Conservation (phyloP, 2,113 vertebrate genomes). For the Cynoglossus semilaevis region DNA sequence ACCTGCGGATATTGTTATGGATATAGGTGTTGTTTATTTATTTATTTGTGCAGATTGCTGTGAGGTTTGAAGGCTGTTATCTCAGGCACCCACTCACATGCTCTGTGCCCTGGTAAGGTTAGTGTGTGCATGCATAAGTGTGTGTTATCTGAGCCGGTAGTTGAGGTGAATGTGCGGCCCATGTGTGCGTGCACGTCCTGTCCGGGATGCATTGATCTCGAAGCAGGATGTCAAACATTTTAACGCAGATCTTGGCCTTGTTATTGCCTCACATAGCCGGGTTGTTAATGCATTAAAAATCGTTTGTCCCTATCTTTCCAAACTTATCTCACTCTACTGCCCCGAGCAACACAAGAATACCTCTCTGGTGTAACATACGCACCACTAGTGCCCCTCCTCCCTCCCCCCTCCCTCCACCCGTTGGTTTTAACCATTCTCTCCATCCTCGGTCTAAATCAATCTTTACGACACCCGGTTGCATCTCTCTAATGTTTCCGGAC, state of each 20-base stretch:
- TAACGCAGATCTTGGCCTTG: slow-evolving; percentile 73
- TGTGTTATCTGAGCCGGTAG: slow-evolving; percentile 62
- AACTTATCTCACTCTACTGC: slow-evolving; percentile 75
- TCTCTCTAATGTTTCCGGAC: slow-evolving; percentile 86
- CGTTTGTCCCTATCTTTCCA: slow-evolving; percentile 75
- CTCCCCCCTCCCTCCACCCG: slow-evolving; percentile 53
- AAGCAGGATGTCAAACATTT: slow-evolving; percentile 84
- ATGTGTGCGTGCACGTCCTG: slow-evolving; percentile 55
- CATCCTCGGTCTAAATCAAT: slow-evolving; percentile 81
- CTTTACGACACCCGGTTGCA: slow-evolving; percentile 83
- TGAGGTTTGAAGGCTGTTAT: slow-evolving; percentile 64
- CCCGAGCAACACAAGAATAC: slow-evolving; percentile 81
- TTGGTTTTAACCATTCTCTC: slow-evolving; percentile 66
- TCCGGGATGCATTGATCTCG: slow-evolving; percentile 76
- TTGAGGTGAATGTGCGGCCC: slow-evolving; percentile 51
- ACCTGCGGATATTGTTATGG: slow-evolving; percentile 76
- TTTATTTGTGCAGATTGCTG: slow-evolving; percentile 54
- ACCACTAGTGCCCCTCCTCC: slow-evolving; percentile 56
- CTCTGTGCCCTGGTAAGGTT: slow-evolving; percentile 44
- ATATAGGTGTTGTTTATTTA: slow-evolving; percentile 66
- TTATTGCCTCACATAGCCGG: slow-evolving; percentile 74
- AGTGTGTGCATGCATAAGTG: slow-evolving; percentile 8
- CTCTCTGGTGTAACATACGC: slow-evolving; percentile 63
- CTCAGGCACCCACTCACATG: slow-evolving; percentile 60
- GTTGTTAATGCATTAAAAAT: slow-evolving; percentile 84